Conservation (phyloP, 1,140 invertebrate genomes). For the Trialeurodes vaporariorum region DNA sequence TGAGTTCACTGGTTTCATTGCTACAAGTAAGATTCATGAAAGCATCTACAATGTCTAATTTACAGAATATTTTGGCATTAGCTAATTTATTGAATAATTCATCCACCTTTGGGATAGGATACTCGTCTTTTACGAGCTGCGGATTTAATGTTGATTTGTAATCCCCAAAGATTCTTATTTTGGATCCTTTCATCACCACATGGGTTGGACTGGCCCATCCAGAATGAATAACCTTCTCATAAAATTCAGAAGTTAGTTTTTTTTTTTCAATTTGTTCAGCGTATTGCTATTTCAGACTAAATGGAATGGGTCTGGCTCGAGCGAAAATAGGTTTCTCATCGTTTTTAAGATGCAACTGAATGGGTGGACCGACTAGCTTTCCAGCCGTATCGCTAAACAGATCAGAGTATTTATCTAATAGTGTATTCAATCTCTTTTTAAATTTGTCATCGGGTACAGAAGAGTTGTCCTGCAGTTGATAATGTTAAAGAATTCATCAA, state of each 20-base stretch:
- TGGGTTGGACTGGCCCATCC: constrained; percentile 40
- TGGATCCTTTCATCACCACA: constrained; percentile 36
- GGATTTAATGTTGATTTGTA: constrained; percentile 37
- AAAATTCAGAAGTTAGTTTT: too few species aligned
- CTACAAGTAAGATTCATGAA: constrained; percentile 26
- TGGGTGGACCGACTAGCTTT: too few species aligned
- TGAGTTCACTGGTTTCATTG: constrained; percentile 24
- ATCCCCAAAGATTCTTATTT: constrained; percentile 37
- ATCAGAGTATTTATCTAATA: too few species aligned
- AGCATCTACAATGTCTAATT: constrained; percentile 25
- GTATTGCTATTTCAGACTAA: constrained; percentile 22
- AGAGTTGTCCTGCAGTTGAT: too few species aligned
- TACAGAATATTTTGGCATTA: constrained; percentile 24
- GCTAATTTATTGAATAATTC: constrained; percentile 20
- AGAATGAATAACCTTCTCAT: constrained; percentile 27
- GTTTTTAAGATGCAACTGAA: too few species aligned
- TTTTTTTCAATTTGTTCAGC: constrained; percentile 21
- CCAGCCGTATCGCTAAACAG: too few species aligned
- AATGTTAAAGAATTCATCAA: too few species aligned
- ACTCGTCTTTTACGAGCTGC: constrained; percentile 11
- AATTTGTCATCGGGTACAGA: too few species aligned
- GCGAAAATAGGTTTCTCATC: constrained; percentile 25
- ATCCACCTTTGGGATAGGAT: constrained; percentile 17
- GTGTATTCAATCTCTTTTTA: too few species aligned
- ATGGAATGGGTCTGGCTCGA: constrained; percentile 28